A percentile compares a stretch with the other conserved stretches of the same genome.
phyloP scores from a whole-genome alignment of 2,113 vertebrate species.

The Micronycteris hirsuta region DNA sequence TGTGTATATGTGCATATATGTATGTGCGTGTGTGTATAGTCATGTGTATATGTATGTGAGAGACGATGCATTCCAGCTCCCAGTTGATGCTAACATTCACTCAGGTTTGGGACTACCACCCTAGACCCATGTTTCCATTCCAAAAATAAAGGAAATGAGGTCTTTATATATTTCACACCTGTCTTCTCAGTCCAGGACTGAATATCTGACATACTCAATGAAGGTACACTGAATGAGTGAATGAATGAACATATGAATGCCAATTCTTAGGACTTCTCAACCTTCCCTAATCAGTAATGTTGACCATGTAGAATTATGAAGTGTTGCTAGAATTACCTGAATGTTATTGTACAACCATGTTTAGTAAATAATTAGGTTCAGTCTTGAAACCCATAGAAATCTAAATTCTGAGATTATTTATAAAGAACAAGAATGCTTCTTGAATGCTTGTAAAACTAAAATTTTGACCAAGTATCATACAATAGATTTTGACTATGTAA shows the following conservation, averaged over 20 bases:
- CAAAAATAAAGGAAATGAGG: neutral
- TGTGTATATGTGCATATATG: neutral
- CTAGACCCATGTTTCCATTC: neutral
- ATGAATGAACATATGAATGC: neutral
- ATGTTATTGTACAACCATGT: neutral
- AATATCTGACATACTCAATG: neutral
- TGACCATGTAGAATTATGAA: neutral
- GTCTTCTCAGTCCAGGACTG: neutral
- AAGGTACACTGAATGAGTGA: neutral
- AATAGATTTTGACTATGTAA: no score
- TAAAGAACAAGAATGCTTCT: neutral
- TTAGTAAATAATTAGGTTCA: neutral
- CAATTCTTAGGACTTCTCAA: neutral
- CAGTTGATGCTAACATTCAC: neutral
- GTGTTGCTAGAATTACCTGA: no score
- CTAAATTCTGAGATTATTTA: neutral
- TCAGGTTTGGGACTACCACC: neutral
- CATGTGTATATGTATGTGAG: neutral
- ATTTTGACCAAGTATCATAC: neutral
- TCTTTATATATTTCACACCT: neutral
- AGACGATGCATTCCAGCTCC: neutral
- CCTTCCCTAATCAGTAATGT: neutral
- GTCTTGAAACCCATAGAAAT: neutral
- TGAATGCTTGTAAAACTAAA: neutral
- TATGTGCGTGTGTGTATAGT: neutral